A percentile compares a stretch with the other conserved stretches of the same genome.
phyloP scores from a whole-genome alignment of 2,113 vertebrate genomes.

The Equus quagga region DNA sequence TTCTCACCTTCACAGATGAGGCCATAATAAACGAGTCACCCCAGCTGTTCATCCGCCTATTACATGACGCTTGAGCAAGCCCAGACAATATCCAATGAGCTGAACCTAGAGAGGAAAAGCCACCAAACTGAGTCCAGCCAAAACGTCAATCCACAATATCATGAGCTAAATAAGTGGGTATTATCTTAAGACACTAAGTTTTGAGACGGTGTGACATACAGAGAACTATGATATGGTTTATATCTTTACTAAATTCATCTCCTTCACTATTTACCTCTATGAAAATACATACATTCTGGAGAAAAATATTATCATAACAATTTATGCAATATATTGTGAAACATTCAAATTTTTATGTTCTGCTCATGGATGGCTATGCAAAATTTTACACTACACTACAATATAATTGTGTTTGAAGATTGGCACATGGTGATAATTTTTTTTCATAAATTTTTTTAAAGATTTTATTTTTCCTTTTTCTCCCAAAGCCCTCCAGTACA shows the following conservation, averaged over 20 bases:
- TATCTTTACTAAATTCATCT: background rate
- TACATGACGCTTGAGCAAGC: fast-evolving
- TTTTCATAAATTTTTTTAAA: no score
- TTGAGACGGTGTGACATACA: fast-evolving
- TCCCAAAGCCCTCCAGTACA: no score
- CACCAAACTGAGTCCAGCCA: fast-evolving
- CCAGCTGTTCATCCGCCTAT: background rate
- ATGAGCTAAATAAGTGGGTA: background rate
- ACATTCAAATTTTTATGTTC: background rate
- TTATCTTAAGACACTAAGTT: fast-evolving
- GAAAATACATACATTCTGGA: background rate
- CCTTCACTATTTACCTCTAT: background rate
- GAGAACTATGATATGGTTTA: background rate
- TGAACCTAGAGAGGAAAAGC: fast-evolving
- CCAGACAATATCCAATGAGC: fast-evolving
- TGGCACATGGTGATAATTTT: fast-evolving
- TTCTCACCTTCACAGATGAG: background rate
- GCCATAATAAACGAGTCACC: background rate
- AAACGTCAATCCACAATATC: no score
- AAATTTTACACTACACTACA: background rate
- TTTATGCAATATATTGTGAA: no score
- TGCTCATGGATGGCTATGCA: fast-evolving
- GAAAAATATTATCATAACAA: background rate
- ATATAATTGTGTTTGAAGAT: background rate
- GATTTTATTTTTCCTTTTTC: no score